Evolutionary conservation across 2,888 invertebrate species (phyloP).

Genomic region (Ryuthela nishihirai): DNA sequence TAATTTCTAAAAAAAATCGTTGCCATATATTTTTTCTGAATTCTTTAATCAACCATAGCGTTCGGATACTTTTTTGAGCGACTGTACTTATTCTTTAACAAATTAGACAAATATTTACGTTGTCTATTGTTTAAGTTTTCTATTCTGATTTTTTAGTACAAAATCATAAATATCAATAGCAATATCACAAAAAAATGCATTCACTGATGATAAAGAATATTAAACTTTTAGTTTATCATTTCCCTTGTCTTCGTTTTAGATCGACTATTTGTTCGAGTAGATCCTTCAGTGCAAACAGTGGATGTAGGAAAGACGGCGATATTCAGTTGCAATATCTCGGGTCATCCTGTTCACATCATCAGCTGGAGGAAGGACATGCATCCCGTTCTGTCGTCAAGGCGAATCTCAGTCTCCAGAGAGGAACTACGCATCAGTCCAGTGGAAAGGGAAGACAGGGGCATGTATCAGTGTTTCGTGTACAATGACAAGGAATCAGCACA

Average conservation of each 20-base stretch:
- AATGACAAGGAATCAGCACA: constrained; percentile 83
- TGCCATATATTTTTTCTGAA: too few relatives aligned
- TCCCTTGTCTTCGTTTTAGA: constrained; percentile 4
- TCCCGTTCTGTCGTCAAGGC: constrained; percentile 19
- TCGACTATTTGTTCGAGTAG: constrained; percentile 17
- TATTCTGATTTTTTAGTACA: too few relatives aligned
- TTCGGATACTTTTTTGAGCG: too few relatives aligned
- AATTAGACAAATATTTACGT: too few relatives aligned
- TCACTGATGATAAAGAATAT: too few relatives aligned
- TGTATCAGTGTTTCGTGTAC: constrained; percentile 73
- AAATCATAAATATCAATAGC: too few relatives aligned
- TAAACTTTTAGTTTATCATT: not conserved
- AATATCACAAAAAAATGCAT: too few relatives aligned
- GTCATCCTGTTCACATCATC: constrained; percentile 31
- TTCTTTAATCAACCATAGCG: too few relatives aligned
- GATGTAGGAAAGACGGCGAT: constrained; percentile 36
- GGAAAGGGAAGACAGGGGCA: constrained; percentile 38
- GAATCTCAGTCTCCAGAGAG: constrained; percentile 34
- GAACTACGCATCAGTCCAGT: constrained; percentile 38
- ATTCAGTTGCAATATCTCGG: constrained; percentile 28
- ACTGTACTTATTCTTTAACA: too few relatives aligned
- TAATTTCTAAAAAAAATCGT: too few relatives aligned
- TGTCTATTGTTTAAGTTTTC: too few relatives aligned
- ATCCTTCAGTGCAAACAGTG: constrained; percentile 29
- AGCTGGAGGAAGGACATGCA: constrained; percentile 36